Evolutionary conservation across 1,140 invertebrate genomes (phyloP), one percentile per base, ranked within the genome.

Genomic region (Drosophila nebulosa): DNA sequence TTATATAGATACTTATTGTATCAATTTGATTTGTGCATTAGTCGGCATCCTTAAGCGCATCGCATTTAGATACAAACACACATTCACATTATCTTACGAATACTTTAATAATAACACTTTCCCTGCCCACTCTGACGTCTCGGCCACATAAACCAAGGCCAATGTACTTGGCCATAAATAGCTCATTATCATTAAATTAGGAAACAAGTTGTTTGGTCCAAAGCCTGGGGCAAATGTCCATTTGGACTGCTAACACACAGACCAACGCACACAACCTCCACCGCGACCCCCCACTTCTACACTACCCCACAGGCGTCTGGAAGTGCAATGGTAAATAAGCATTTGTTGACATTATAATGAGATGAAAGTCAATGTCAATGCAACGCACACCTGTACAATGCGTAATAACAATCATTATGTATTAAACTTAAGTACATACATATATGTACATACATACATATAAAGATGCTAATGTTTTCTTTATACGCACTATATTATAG

Each of bases 121-220:
- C 79, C 27, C 80, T 79, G 42, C 55, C 50, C 55, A 22, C 50
- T 39, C 52, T 32, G 16, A 53, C 2, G 16, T 18, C 16, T 18
- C 7, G 16, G 18, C 39, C 18, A 46, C 64, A 66, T 32, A 24
- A 22, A 24, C 24, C 36, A 51, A 66, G 42, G 39, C 30, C 63
- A 68, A 79, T 69, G 72, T 73, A 76, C 72, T 69, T 78, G 63
- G 35, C 69, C 81, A 85, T 85, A 80, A 85, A 85, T 86, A 85
- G 81, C 80, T 85, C 80, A 85, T 85, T 85, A 85, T 85, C 80
- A 85, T 85, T 85, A 74, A 85, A 85, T 85, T 85, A 85, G 76
- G 79, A 80, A 79, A 79, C 80, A 85, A 85, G 68, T 77, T 85
- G 80, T 73, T 85, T 85, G 70, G 67, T 55, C 73, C 69, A 77